Evolutionary conservation across 2,113 vertebrate genomes (phyloP).

Genomic region (Glareola pratincola): DNA sequence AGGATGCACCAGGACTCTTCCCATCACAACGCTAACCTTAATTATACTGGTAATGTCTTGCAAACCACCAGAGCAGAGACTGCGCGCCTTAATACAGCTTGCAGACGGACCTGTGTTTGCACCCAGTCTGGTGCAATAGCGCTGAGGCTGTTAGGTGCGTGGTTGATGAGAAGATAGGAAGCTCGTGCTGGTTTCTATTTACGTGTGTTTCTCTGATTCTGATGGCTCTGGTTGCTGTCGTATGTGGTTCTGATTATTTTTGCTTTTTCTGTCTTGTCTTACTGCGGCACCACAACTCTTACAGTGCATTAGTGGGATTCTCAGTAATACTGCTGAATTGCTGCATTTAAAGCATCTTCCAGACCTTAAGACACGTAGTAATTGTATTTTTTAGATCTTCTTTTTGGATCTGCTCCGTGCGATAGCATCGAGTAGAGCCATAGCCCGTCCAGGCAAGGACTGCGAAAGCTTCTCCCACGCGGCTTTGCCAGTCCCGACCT

Average conservation of each 20-base stretch:
- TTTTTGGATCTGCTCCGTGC: background rate
- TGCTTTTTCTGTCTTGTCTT: background rate
- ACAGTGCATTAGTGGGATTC: fast-evolving
- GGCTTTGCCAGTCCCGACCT: background rate
- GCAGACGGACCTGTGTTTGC: background rate
- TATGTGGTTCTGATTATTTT: fast-evolving
- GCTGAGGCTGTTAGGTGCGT: background rate
- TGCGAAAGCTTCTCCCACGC: fast-evolving
- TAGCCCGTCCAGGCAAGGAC: background rate
- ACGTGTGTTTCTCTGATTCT: fast-evolving
- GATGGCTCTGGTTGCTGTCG: background rate
- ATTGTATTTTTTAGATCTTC: background rate
- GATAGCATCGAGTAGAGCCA: background rate
- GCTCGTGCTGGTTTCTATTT: fast-evolving
- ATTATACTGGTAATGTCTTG: background rate
- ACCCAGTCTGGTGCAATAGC: fast-evolving
- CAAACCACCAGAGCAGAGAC: background rate
- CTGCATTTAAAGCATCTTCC: background rate
- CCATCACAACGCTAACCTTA: background rate
- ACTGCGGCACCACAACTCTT: background rate
- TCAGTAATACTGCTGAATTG: background rate
- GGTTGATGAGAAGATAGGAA: background rate
- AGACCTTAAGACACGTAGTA: fast-evolving
- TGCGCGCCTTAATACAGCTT: fast-evolving
- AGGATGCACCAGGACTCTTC: background rate